Evolutionary conservation across 2,113 vertebrate genomes (phyloP), one percentile per base, ranked within the genome.

Genomic region (Peromyscus polionotus): DNA sequence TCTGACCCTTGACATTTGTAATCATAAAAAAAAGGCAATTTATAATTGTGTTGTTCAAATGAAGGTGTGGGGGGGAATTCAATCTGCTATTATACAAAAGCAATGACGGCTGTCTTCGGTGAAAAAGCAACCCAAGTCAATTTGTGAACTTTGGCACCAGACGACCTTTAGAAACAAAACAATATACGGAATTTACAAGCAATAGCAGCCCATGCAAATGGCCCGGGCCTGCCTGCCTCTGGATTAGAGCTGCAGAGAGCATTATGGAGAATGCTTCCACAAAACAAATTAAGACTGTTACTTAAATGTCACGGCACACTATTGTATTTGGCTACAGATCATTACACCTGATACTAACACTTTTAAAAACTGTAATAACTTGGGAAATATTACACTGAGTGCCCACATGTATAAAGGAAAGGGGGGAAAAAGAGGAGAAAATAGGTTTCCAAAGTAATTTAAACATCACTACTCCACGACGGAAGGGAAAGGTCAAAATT

Each of bases 291-390:
- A 99, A 99, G 99, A 99, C 98, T 99, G 99, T 99, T 99, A 99
- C 99, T 99, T 99, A 99, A 99, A 99, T 99, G 99, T 99, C 99
- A 99, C 98, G 98, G 99, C 99, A 99, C 99, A 99, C 99, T 98
- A 99, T 99, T 99, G 99, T 99, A 99, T 99, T 99, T 99, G 99
- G 99, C 99, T 99, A 99, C 99, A 99, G 99, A 99, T 99, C 99
- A 99, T 99, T 99, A 99, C 99, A 99, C 99, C 99, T 98, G 99
- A 99, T 99, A 99, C 99, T 99, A 99, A 98, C 99, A 98, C 99
- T 99, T 99, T 99, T 97, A 98, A 99, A 99, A 99, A 99, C 99
- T 98, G 99, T 99, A 99, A 99, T 99, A 99, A 99, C 99, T 99
- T 99, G 99, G 99, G 99, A 99, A 99, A 99, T 99, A 99, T 99